Percentiles rank a stretch among this genome's conserved stretches.
phyloP scores from a whole-genome alignment of 2,113 vertebrate species.

The Polyodon spathula region DNA sequence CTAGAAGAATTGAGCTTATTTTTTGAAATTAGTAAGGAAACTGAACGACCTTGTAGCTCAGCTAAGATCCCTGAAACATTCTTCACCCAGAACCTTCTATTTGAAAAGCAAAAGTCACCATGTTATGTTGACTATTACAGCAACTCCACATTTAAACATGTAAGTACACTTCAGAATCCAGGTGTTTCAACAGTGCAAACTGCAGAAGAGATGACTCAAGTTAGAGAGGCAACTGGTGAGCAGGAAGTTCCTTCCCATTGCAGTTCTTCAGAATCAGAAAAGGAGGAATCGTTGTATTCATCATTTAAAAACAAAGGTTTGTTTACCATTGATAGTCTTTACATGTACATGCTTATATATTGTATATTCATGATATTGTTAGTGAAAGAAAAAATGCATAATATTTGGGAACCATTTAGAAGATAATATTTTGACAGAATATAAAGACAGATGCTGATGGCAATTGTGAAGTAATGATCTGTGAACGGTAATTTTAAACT shows the following conservation, averaged over 20 bases:
- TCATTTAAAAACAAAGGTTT: conserved; percentile 34
- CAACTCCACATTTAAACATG: conserved; percentile 14
- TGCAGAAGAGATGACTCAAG: conserved; percentile 20
- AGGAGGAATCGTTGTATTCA: conserved; percentile 21
- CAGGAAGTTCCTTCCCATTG: conserved; percentile 44
- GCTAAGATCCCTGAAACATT: conserved; percentile 11
- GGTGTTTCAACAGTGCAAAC: conserved; percentile 15
- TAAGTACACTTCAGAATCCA: conserved; percentile 9
- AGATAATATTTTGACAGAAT: too few relatives aligned
- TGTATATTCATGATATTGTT: not conserved
- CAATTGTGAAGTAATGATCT: too few relatives aligned
- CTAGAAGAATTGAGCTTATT: conserved; percentile 66
- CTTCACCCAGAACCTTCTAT: not conserved
- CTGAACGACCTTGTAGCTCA: conserved; percentile 31
- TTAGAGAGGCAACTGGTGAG: conserved; percentile 25
- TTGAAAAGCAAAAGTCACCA: not conserved
- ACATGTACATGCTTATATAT: conserved; percentile 6
- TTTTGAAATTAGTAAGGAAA: conserved; percentile 61
- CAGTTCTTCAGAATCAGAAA: conserved; percentile 20
- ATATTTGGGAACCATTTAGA: too few relatives aligned
- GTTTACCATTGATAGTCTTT: not conserved
- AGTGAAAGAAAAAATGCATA: too few relatives aligned
- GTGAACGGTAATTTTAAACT: too few relatives aligned
- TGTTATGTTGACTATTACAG: conserved; percentile 8
- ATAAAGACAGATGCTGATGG: too few relatives aligned